Conservation (phyloP, 2,888 invertebrate species). For the Antitype chi region DNA sequence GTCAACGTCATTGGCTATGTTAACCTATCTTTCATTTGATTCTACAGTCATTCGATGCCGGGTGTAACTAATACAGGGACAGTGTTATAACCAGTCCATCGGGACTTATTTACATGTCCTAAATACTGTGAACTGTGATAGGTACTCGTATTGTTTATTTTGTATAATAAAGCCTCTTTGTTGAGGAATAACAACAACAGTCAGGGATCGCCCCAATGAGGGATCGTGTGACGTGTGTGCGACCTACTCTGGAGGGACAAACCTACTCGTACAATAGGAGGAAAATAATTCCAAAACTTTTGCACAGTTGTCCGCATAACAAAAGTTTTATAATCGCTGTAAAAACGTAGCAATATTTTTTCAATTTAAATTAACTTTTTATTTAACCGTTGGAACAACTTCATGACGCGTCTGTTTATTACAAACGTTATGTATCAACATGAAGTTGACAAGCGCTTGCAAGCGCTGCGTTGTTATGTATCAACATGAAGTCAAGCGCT, state of each 20-base stretch:
- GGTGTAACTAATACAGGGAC: not conserved
- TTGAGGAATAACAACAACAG: constrained; percentile 12
- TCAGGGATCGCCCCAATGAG: not conserved
- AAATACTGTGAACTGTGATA: not conserved
- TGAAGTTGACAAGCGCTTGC: not conserved
- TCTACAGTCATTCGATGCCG: not conserved
- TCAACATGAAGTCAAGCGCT: constrained; percentile 1
- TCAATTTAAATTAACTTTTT: not conserved
- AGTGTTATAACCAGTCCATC: not conserved
- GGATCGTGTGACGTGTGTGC: not conserved
- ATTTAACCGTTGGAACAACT: not conserved
- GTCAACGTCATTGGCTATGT: not conserved
- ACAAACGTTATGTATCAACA: constrained; percentile 2
- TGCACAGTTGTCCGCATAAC: not conserved
- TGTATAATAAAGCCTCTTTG: constrained; percentile 9
- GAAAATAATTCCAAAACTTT: constrained; percentile 7
- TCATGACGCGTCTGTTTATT: not conserved
- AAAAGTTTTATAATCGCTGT: not conserved
- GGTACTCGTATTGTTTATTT: constrained; percentile 4
- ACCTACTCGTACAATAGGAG: not conserved
- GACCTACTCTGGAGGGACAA: not conserved
- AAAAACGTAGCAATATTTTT: too few relatives aligned
- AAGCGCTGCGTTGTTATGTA: not conserved
- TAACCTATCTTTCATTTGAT: not conserved
- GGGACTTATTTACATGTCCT: too few relatives aligned